Percentiles rank a stretch among this genome's conserved stretches.
Evolutionary conservation across 2,797 vertebrate species (phyloP).

Genomic region (Cossypha heuglini): DNA sequence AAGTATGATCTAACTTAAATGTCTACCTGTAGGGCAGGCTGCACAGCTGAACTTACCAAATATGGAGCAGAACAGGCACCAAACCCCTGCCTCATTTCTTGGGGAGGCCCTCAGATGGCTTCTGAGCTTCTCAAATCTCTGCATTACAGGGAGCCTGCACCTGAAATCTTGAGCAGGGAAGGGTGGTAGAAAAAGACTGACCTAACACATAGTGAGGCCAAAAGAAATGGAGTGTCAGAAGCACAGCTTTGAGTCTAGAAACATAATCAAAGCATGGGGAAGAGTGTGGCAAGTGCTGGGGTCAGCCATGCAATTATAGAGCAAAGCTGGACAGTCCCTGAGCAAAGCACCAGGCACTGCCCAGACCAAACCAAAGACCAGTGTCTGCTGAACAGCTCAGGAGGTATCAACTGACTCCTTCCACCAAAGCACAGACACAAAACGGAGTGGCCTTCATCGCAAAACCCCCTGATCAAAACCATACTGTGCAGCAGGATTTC

Average conservation of each 20-base stretch:
- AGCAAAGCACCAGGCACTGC: fast-evolving
- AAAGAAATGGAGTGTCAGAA: neutral
- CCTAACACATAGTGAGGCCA: neutral
- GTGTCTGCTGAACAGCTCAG: neutral
- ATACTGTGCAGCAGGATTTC: neutral
- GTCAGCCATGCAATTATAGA: neutral
- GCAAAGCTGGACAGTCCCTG: neutral
- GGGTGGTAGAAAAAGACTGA: neutral
- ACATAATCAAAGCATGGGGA: neutral
- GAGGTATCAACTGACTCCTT: neutral
- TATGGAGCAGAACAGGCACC: neutral
- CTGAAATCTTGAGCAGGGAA: neutral
- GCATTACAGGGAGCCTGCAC: neutral
- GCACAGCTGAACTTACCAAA: neutral
- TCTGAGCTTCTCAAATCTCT: neutral
- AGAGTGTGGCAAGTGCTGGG: neutral
- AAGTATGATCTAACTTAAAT: neutral
- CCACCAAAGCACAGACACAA: neutral
- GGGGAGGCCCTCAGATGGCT: neutral
- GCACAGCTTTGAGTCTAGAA: neutral
- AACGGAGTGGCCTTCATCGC: neutral
- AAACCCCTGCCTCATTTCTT: neutral
- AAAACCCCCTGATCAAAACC: neutral
- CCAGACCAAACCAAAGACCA: neutral
- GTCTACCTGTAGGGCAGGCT: neutral